A percentile compares a stretch with the other conserved stretches of the same genome.
Conservation (phyloP, 2,888 invertebrate species). For the Petrolisthes manimaculis region DNA sequence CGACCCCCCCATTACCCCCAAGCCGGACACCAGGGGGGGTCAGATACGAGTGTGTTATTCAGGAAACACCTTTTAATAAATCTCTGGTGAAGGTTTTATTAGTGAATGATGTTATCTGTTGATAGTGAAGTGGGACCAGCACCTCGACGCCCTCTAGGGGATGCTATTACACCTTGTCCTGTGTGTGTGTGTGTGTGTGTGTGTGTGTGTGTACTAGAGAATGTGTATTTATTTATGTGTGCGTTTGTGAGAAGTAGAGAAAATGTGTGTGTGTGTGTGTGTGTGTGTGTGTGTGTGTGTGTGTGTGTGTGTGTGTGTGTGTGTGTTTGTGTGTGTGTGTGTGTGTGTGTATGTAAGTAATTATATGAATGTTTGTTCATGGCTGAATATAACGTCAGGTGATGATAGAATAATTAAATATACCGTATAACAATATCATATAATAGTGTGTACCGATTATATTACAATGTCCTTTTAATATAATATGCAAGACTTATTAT, state of each 20-base stretch:
- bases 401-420: not conserved
- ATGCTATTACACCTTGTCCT: slow-evolving; percentile 29
- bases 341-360: no score
- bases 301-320: slow-evolving; percentile 22
- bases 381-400: slow-evolving; percentile 11
- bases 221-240: not conserved
- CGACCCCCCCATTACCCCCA: not conserved
- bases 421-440: no score
- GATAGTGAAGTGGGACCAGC: slow-evolving; percentile 20
- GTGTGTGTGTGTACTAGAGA: slow-evolving; percentile 9
- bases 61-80: slow-evolving; percentile 42
- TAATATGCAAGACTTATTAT: no score
- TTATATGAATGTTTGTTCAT: not conserved
- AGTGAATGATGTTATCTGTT: slow-evolving; percentile 39
- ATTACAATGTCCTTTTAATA: no score
- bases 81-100: slow-evolving; percentile 47
- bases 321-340: slow-evolving; percentile 18
- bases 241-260: not conserved
- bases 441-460: no score
- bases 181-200: not conserved
- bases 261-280: slow-evolving; percentile 24
- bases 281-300: slow-evolving; percentile 20
- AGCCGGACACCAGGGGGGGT: slow-evolving; percentile 4
- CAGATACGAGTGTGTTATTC: slow-evolving; percentile 31
- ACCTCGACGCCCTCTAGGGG: not conserved